Conservation (phyloP, 2,797 vertebrate genomes). For the Helarctos malayanus region DNA sequence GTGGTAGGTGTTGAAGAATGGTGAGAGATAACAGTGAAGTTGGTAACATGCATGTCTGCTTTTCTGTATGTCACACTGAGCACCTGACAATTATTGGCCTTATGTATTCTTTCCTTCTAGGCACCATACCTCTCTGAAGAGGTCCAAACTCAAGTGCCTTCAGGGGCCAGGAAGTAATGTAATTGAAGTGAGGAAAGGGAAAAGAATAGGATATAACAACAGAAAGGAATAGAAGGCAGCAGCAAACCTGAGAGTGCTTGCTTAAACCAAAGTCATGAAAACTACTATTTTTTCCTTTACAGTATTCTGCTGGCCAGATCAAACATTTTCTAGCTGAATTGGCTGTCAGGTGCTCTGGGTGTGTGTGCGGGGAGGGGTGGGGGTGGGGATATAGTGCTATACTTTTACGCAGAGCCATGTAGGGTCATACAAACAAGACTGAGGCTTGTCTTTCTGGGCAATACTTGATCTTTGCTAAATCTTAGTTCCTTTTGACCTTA, state of each 20-base stretch:
- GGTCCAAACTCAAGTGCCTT: not conserved
- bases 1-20: not conserved
- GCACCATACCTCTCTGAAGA: not conserved
- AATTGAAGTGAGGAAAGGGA: not conserved
- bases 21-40: not conserved
- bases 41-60: not conserved
- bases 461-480: not conserved
- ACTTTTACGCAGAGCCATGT: not conserved
- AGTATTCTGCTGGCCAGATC: not conserved
- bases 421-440: not conserved
- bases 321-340: not conserved
- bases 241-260: not conserved
- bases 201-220: not conserved
- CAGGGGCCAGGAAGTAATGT: not conserved
- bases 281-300: not conserved
- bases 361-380: accelerated
- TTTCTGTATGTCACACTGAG: not conserved
- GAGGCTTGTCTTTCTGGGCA: not conserved
- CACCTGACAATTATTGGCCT: not conserved
- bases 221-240: not conserved
- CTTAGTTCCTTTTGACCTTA: not conserved
- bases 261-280: not conserved
- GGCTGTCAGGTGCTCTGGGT: not conserved
- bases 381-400: not conserved
- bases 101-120: not conserved